Evolutionary conservation across 2,113 vertebrate genomes (phyloP).

Genomic region (Mesocricetus auratus): DNA sequence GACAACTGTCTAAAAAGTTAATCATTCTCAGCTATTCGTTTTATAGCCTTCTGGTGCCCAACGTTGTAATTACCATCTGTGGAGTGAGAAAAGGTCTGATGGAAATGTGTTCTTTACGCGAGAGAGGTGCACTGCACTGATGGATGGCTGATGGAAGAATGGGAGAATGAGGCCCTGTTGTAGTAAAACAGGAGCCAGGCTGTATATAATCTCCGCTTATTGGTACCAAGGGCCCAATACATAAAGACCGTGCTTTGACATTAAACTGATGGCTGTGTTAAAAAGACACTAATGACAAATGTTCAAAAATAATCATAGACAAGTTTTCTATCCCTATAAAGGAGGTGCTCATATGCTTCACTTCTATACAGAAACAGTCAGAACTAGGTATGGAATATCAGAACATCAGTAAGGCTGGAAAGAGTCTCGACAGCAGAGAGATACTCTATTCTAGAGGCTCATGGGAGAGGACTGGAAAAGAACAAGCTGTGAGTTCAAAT

Average conservation of each 20-base stretch:
- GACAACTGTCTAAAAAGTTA: constrained; percentile 73
- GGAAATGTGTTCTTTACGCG: constrained; percentile 63
- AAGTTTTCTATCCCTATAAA: constrained; percentile 15
- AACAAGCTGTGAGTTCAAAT: not conserved
- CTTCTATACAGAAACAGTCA: constrained; percentile 30
- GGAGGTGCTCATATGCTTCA: not conserved
- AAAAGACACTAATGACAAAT: constrained; percentile 71
- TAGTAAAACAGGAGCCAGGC: constrained; percentile 58
- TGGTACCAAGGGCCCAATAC: constrained; percentile 44
- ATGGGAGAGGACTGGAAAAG: not conserved
- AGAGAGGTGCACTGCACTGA: constrained; percentile 31
- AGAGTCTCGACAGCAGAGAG: not conserved
- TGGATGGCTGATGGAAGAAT: constrained; percentile 50
- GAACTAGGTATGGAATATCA: constrained; percentile 32
- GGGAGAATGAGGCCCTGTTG: constrained; percentile 61
- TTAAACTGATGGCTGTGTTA: constrained; percentile 65
- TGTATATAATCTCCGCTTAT: constrained; percentile 50
- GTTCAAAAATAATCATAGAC: constrained; percentile 53
- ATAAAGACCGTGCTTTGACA: constrained; percentile 54
- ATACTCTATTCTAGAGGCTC: not conserved
- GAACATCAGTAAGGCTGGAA: not conserved
- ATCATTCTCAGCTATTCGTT: constrained; percentile 70
- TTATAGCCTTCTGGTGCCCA: constrained; percentile 66
- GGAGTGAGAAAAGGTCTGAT: constrained; percentile 57
- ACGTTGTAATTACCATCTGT: constrained; percentile 65